Evolutionary conservation across 1,140 invertebrate species (phyloP), one percentile per base, ranked within the genome.

Genomic region (Drosophila nikananu): DNA sequence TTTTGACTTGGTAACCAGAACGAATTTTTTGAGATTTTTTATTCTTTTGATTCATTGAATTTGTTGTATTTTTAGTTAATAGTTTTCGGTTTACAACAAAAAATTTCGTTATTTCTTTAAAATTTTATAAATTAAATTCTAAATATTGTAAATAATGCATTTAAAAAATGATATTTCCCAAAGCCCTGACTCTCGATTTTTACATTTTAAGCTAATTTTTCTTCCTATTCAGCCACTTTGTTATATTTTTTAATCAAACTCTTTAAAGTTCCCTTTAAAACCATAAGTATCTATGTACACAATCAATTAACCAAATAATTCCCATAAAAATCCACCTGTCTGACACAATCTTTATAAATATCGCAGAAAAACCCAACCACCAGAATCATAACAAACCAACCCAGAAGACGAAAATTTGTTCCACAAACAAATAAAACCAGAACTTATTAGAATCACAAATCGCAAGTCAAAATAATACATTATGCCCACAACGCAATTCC

Each of bases 351-450:
- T 25, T 17, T 41, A 41, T 30, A 64, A 64, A 64, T 64, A 52
- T 4, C 27, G 32, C 12, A 59, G 32, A 7, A 63, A 35, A 7
- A 21, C 10, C 32, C 19, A 5, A 9, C 10, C 23, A 52, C 49
- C n/a, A 15, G 2, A 30, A 46, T 46, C 49, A n/a, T 46, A 70
- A 37, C 48, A 65, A 44, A 52, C 48, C 27, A 27, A 71, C 23
- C 30, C 30, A 46, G 6, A 10, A 55, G 63, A 42, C 19, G 67
- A 55, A 35, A 67, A 71, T 71, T 68, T 9, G 48, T 71, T 71
- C n/a, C n/a, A n/a, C 49, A 71, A 71, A 71, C 39, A 68, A 68
- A 55, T 30, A 23, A 19, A 57, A 71, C 48, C 67, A 67, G 65
- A 51, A 67, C 39, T 42, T 17, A 21, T 66, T 25, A 39, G 39